phyloP scores from a whole-genome alignment of 1,140 invertebrate species.

The Phortica variegata region DNA sequence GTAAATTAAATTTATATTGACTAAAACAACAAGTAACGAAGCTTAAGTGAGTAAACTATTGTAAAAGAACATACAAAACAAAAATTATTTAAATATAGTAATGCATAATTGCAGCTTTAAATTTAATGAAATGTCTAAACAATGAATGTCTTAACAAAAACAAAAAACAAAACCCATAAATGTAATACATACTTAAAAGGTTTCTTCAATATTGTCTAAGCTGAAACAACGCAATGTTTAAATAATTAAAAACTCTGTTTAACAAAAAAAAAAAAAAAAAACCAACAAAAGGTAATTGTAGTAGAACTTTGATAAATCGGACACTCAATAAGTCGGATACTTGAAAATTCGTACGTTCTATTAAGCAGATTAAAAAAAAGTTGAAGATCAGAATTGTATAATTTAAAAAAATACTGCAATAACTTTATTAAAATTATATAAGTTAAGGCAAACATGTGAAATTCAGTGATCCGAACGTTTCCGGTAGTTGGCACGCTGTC shows the following conservation, averaged over 20 bases:
- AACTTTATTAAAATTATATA: too few relatives aligned
- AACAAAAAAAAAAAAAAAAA: conserved; percentile 4
- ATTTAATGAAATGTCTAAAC: too few relatives aligned
- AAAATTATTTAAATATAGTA: conserved; percentile 21
- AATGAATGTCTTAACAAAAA: conserved; percentile 24
- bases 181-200: conserved; percentile 33
- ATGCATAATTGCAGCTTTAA: too few relatives aligned
- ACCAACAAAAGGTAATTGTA: conserved; percentile 10
- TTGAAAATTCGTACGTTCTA: too few relatives aligned
- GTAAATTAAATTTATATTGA: conserved; percentile 35
- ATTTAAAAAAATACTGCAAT: conserved; percentile 11
- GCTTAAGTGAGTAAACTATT: too few relatives aligned
- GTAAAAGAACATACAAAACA: too few relatives aligned
- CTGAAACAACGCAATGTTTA: conserved; percentile 17
- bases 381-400: conserved; percentile 6
- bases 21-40: too few relatives aligned
- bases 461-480: too few relatives aligned
- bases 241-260: conserved; percentile 10
- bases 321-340: too few relatives aligned
- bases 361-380: conserved; percentile 5
- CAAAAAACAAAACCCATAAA: conserved; percentile 9
- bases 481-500: too few relatives aligned
- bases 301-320: too few relatives aligned
- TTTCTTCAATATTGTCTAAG: conserved; percentile 44
- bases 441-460: too few relatives aligned